These are phyloP conservation scores for Zaprionus tsacasi DNA, from an alignment of 1,140 invertebrate species.

Conservation along the genomic window DNA sequence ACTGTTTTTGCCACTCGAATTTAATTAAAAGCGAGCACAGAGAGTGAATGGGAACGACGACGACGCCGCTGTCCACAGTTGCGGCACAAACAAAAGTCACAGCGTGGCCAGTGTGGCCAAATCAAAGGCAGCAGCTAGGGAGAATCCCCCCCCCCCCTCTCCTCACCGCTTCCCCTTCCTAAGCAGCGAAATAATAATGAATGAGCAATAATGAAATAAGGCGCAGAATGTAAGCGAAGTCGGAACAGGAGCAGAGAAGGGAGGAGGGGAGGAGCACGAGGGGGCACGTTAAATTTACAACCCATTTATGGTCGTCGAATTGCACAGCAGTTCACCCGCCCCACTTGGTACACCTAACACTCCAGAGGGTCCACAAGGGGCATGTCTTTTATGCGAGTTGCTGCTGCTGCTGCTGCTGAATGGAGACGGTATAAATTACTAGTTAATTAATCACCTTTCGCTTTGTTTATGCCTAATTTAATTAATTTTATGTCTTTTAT, in stretches of 20 bases:
- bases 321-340: conserved; percentile 1
- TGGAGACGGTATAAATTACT: conserved; percentile 71
- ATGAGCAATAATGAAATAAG: conserved; percentile 53
- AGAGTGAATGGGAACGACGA: conserved; percentile 3
- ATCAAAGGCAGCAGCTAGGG: not conserved
- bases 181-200: conserved; percentile 65
- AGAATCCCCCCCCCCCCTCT: too few relatives aligned
- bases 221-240: conserved; percentile 31
- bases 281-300: conserved; percentile 26
- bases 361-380: not conserved
- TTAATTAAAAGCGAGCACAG: conserved; percentile 19
- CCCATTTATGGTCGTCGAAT: conserved; percentile 31
- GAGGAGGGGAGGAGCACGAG: too few relatives aligned
- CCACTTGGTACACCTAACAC: not conserved
- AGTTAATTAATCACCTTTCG: conserved; percentile 75
- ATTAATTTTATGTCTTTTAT: conserved; percentile 72
- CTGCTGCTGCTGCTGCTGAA: conserved; percentile 17
- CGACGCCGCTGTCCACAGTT: conserved; percentile 7
- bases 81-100: conserved; percentile 55
- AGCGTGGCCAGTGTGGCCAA: conserved; percentile 11
- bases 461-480: conserved; percentile 77
- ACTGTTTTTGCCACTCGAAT: conserved; percentile 8
- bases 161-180: not conserved
- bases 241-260: not conserved
- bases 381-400: conserved; percentile 25